phyloP scores from a whole-genome alignment of 1,140 invertebrate genomes.

The Cecropterus lyciades region DNA sequence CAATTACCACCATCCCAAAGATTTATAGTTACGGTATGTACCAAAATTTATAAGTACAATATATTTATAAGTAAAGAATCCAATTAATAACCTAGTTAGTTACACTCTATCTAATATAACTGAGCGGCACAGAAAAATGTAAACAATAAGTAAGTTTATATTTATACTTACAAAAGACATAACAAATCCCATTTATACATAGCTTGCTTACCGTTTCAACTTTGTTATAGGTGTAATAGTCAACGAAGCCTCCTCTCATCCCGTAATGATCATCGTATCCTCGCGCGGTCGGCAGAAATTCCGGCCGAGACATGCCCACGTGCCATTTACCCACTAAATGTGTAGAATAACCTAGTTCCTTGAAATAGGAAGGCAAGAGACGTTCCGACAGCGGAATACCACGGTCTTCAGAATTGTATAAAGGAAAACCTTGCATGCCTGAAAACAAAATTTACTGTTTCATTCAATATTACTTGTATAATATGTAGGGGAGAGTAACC shows the following conservation, averaged over 20 bases:
- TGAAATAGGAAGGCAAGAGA: constrained; percentile 90
- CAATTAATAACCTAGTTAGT: too few relatives aligned
- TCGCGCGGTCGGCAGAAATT: constrained; percentile 90
- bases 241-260: constrained; percentile 92
- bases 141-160: background rate
- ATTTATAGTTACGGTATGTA: too few relatives aligned
- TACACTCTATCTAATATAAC: too few relatives aligned
- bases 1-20: too few relatives aligned
- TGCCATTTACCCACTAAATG: constrained; percentile 97
- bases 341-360: constrained; percentile 91
- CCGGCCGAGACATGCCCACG: constrained; percentile 88
- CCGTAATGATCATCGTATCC: constrained; percentile 94
- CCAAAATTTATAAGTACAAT: too few relatives aligned
- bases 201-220: too few relatives aligned
- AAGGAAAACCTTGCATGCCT: constrained; percentile 93
- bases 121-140: too few relatives aligned
- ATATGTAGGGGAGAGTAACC: too few relatives aligned
- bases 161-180: too few relatives aligned
- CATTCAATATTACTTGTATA: constrained; percentile 8
- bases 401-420: constrained; percentile 89
- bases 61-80: too few relatives aligned
- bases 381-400: constrained; percentile 89
- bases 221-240: constrained; percentile 91
- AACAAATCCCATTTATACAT: too few relatives aligned
- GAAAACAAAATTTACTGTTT: constrained; percentile 41